Base-by-base conservation (phyloP, 2,797 vertebrate genomes). In the Falco naumanni region DNA sequence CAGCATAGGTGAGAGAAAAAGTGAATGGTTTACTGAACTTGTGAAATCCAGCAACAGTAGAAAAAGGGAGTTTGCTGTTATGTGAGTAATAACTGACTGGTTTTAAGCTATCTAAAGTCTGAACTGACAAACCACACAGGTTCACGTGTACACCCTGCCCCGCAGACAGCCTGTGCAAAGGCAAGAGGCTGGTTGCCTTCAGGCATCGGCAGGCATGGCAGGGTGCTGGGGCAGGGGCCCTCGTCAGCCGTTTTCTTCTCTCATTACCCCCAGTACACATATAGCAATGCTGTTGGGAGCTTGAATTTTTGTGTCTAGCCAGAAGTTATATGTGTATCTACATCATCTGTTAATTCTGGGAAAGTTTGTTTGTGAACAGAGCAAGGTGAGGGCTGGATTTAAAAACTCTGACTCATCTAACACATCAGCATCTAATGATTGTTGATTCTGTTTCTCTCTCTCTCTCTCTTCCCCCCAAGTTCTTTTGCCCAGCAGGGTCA, bases 401-500 rank as follows among this genome's bases (percentile, higher is more conserved):
- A 41, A 64, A 65, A 82, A 14, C 8, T 9, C 1, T 33, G 61
- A 50, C 1, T 3, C 21, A 22, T 53, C 28, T 57, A 80, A 37
- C 34, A 37, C 14, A 28, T 12, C 29, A 68, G 5, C 11, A 28
- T 47, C 29, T 78, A 51, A 57, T 51, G 24, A 31, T 31, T 69
- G 13, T 57, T 93, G 53, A 54, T 45, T 82, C 11, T 57, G 1
- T n/a, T 74, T 61, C 2, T 24, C 14, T 33, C 3, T 70, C 16
- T 17, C 12, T 41, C 25, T 10, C 15, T 31, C 39, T 12, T 10
- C 37, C 37, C 37, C 37, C 75, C 39, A 45, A 91, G 92, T 97
- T 96, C 37, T 76, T 97, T 80, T 96, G 94, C 47, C 95, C 96
- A 56, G 81, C 87, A 64, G 95, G 90, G 84, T 96, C 14, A 34